Conservation (phyloP, 2,888 invertebrate genomes). For the Strigamia crassipes region DNA sequence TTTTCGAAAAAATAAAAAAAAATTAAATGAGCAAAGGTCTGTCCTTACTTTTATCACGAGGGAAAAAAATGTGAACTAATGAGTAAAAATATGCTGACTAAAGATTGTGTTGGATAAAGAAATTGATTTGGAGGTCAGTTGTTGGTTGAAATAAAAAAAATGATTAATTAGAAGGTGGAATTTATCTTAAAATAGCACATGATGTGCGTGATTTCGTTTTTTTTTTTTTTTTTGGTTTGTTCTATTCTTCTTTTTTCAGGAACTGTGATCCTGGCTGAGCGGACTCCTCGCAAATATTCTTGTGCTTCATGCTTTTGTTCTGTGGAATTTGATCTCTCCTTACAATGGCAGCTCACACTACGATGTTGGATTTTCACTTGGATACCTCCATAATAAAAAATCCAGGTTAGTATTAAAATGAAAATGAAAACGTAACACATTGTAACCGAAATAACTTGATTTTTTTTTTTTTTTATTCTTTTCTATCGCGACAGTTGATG, state of each 20-base stretch:
- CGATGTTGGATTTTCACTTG: constrained; percentile 54
- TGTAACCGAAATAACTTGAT: not conserved
- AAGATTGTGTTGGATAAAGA: not conserved
- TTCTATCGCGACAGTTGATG: not conserved
- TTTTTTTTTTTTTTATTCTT: not conserved
- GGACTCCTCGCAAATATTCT: not conserved
- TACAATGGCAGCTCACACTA: constrained; percentile 53
- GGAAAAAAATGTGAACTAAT: not conserved
- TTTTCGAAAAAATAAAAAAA: not conserved
- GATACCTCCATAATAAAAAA: constrained; percentile 52
- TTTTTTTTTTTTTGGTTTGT: constrained; percentile 7
- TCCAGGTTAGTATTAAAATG: constrained; percentile 51
- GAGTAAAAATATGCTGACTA: constrained; percentile 6
- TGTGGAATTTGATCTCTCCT: not conserved
- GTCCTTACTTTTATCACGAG: not conserved
- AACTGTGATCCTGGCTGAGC: constrained; percentile 43
- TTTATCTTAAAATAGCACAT: constrained; percentile 8
- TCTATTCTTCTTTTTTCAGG: not conserved
- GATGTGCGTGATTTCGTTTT: not conserved
- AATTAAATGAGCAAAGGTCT: not conserved
- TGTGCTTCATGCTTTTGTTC: constrained; percentile 31
- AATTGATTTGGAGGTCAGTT: not conserved
- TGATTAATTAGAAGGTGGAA: not conserved
- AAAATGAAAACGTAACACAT: not conserved
- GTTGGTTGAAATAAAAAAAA: not conserved